Evolutionary conservation across 2,888 invertebrate species (phyloP), one percentile per base, ranked within the genome.

Genomic region (Rhynchonema sp.): DNA sequence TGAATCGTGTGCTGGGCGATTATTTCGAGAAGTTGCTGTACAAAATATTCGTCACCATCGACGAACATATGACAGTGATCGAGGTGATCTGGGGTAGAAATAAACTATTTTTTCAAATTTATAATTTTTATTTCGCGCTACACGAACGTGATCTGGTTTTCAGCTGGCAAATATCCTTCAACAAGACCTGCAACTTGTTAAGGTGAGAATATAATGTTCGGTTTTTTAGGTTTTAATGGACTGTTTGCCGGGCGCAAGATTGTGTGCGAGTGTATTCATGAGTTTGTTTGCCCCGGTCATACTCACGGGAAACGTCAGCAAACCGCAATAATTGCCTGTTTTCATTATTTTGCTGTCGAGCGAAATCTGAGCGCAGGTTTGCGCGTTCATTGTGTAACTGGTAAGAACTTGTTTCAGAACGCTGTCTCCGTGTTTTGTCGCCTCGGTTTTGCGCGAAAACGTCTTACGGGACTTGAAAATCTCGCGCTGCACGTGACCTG

Each of bases 1-100:
- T 94, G 92, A 94, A 94, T 76, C 81, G 92, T 62, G 85, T 90
- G 20, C 82, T 87, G 20, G 92, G 92, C 0, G 92, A 94, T 76
- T 91, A 90, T 77, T 88, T 94, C 76, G 94, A 94, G 77, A 92
- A 87, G 30, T 77, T 94, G 58, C 80, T 94, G n/a, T 94, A 94
- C 74, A 92, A 92, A 77, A 85, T 88, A 67, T 94, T 94, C 77
- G 91, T 94, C 1, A 90, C 91, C 3, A 87, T 94, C 63, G 92
- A 94, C 76, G 92, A 92, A 72, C 86, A 90, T 70, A 92, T 89
- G 62, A 84, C 85, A 52, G 87, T 92, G 20, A 82, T 84, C 1
- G 92, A 94, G 75, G 90, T 94, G 62, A n/a, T n/a, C n/a, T n/a
- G n/a, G n/a, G n/a, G n/a, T n/a, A n/a, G n/a, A n/a, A n/a, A n/a